These are phyloP conservation scores for Megaceryle torquata DNA, from an alignment of 2,113 vertebrate genomes.

Conservation along the genomic window DNA sequence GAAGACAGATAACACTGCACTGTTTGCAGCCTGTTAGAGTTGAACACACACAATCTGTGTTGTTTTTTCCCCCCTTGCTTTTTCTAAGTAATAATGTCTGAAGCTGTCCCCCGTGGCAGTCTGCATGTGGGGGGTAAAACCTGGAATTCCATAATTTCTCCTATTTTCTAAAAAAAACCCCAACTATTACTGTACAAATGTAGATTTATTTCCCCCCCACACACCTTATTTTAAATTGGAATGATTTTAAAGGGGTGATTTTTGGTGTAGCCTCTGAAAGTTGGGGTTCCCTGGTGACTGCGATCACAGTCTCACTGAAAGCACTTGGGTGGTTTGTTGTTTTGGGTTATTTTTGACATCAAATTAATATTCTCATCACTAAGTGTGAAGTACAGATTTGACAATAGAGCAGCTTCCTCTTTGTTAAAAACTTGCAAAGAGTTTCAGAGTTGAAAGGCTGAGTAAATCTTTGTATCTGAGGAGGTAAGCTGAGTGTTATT, in stretches of 20 bases:
- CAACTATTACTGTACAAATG: background rate
- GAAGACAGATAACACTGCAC: background rate
- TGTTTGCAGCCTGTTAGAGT: background rate
- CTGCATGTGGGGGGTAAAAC: background rate
- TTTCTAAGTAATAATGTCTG: conserved; percentile 9
- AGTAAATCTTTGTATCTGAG: conserved; percentile 66
- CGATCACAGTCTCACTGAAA: conserved; percentile 35
- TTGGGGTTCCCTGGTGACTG: conserved; percentile 17
- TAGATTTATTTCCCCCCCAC: background rate
- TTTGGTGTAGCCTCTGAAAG: background rate
- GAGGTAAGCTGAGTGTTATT: conserved; percentile 54
- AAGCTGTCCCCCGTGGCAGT: conserved; percentile 39
- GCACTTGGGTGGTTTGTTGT: background rate
- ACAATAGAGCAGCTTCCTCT: conserved; percentile 63
- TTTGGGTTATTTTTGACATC: background rate
- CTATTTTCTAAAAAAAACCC: conserved; percentile 17
- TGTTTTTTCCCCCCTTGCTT: background rate
- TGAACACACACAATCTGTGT: background rate
- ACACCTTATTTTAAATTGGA: background rate
- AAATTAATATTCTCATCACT: conserved; percentile 73
- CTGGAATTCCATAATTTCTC: conserved; percentile 49
- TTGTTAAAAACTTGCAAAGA: conserved; percentile 72
- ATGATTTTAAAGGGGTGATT: conserved; percentile 2
- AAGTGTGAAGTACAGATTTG: conserved; percentile 32
- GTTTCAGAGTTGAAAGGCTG: conserved; percentile 67